Conservation (phyloP, 2,797 vertebrate genomes). For the Hipposideros larvatus region DNA sequence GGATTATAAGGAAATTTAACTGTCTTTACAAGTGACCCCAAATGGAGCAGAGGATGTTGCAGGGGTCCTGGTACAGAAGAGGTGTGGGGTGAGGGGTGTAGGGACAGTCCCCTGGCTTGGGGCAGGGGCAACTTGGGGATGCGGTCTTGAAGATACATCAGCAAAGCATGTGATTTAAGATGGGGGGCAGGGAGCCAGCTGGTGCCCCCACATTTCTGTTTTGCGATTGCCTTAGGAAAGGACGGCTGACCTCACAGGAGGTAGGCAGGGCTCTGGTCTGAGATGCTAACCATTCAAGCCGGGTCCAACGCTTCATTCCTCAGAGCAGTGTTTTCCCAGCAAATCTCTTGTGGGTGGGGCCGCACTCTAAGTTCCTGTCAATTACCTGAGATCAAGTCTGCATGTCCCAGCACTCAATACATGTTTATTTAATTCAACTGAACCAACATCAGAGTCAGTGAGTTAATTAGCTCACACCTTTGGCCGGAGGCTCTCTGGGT, state of each 20-base stretch:
- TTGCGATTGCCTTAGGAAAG: background rate
- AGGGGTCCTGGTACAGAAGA: background rate
- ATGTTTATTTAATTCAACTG: rapidly evolving
- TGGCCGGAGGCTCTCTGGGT: background rate
- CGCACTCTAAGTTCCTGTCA: background rate
- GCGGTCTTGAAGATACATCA: background rate
- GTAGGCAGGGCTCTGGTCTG: rapidly evolving
- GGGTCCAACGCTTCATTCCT: background rate
- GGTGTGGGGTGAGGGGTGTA: rapidly evolving
- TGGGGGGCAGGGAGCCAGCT: rapidly evolving
- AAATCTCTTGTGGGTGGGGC: background rate
- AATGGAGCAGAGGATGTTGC: too few species aligned
- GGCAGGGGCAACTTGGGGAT: background rate
- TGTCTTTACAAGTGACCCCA: background rate
- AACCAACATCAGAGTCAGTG: background rate
- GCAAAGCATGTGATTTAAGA: background rate
- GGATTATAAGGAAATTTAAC: too few species aligned
- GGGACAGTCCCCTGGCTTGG: background rate
- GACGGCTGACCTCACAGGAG: background rate
- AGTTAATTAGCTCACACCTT: background rate
- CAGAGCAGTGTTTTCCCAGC: background rate
- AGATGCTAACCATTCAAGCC: too few species aligned
- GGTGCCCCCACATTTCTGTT: background rate
- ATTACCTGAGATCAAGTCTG: too few species aligned
- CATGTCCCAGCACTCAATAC: rapidly evolving